Conservation (phyloP, 2,888 invertebrate species). For the Tetragnatha montana region DNA sequence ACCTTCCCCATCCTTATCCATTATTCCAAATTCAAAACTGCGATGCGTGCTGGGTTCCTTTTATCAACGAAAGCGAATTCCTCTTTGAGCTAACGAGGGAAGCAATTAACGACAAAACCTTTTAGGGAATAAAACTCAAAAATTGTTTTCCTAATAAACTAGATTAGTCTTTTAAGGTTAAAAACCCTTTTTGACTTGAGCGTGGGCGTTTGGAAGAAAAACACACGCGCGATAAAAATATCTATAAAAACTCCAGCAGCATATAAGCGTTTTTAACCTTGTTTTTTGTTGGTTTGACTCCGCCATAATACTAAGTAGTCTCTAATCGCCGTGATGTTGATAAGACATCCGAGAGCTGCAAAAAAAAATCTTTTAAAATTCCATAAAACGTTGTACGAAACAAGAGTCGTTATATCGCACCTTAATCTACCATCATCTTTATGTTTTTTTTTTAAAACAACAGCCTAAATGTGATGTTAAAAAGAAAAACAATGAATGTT, state of each 20-base stretch:
- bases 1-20: not conserved
- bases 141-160: constrained; percentile 1
- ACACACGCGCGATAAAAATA: not conserved
- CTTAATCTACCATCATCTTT: constrained; percentile 15
- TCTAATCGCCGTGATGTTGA: constrained; percentile 25
- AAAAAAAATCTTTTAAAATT: constrained; percentile 24
- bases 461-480: not conserved
- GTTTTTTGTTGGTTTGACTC: not conserved
- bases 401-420: constrained; percentile 30
- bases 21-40: not conserved
- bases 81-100: not conserved
- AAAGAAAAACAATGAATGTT: not conserved
- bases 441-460: not conserved
- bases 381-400: constrained; percentile 14
- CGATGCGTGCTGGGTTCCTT: not conserved
- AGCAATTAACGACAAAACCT: not conserved
- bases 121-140: not conserved
- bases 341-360: constrained; percentile 1
- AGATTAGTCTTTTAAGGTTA: not conserved
- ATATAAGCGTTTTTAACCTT: not conserved
- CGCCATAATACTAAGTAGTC: constrained; percentile 39
- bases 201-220: not conserved
- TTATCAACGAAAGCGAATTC: not conserved
- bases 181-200: not conserved
- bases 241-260: not conserved